Conservation (phyloP, 2,113 vertebrate genomes). For the Candoia aspera region DNA sequence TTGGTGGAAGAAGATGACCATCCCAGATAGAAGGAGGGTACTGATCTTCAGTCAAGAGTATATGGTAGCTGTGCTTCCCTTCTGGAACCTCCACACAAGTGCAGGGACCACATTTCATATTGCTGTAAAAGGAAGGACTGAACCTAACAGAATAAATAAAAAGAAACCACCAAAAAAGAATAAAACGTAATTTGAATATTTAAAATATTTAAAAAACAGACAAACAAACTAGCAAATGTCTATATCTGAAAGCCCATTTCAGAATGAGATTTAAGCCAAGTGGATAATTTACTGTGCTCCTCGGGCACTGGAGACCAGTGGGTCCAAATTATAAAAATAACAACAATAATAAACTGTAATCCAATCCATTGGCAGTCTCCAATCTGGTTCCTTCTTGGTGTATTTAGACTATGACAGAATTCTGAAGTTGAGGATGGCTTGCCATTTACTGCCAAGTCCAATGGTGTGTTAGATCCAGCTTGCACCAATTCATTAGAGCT, state of each 20-base stretch:
- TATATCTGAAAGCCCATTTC: neutral
- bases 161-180: neutral
- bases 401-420: neutral
- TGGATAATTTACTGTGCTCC: neutral
- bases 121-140: neutral
- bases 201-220: neutral
- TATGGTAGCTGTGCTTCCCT: too few species aligned
- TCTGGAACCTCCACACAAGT: too few species aligned
- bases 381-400: neutral
- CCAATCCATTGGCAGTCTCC: neutral
- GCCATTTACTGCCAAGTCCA: neutral
- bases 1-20: too few species aligned
- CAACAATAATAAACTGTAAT: neutral
- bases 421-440: neutral
- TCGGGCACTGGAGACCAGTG: neutral
- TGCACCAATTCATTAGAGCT: neutral
- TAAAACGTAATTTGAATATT: neutral
- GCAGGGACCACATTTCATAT: neutral
- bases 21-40: too few species aligned
- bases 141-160: neutral
- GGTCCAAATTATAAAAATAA: neutral
- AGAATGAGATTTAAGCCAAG: neutral
- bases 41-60: too few species aligned
- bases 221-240: neutral
- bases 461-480: neutral